Conservation (phyloP, 2,888 invertebrate genomes). For the Drosophila bunnanda region DNA sequence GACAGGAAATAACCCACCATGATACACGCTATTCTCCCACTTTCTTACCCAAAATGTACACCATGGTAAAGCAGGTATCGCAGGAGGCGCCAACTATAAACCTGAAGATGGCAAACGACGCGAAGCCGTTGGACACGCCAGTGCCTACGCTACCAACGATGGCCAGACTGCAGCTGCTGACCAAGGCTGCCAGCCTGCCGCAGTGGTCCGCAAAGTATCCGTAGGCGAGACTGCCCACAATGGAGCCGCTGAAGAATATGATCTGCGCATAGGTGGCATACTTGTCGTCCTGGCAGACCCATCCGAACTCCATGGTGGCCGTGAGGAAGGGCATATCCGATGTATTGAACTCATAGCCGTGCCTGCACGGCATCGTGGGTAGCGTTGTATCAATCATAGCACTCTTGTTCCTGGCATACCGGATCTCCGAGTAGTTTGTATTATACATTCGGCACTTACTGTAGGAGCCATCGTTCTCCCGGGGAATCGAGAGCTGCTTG, state of each 20-base stretch:
- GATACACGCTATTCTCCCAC: background rate
- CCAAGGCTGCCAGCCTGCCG: slow-evolving; percentile 92
- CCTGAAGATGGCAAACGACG: slow-evolving; percentile 90
- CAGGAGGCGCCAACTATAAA: slow-evolving; percentile 94
- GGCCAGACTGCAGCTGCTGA: slow-evolving; percentile 90
- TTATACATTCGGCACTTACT: slow-evolving; percentile 91
- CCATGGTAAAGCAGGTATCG: slow-evolving; percentile 95
- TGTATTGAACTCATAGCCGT: slow-evolving; percentile 92
- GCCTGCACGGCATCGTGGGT: slow-evolving; percentile 87
- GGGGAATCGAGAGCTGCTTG: slow-evolving; percentile 88
- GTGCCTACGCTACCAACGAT: slow-evolving; percentile 89
- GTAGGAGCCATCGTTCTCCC: slow-evolving; percentile 85
- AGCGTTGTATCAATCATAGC: slow-evolving; percentile 86
- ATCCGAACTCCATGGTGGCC: slow-evolving; percentile 92
- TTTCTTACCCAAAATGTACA: slow-evolving; percentile 93
- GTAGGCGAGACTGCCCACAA: slow-evolving; percentile 92
- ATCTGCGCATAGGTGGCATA: slow-evolving; percentile 91
- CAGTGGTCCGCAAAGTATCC: slow-evolving; percentile 94
- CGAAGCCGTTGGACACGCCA: slow-evolving; percentile 88
- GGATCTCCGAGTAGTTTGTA: slow-evolving; percentile 87
- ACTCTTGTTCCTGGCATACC: slow-evolving; percentile 86
- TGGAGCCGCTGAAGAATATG: slow-evolving; percentile 93
- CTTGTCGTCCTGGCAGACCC: slow-evolving; percentile 93
- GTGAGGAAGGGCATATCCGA: slow-evolving; percentile 91
- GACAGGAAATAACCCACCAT: background rate